Conservation (phyloP, 2,797 vertebrate species). For the Crypturellus tataupa region DNA sequence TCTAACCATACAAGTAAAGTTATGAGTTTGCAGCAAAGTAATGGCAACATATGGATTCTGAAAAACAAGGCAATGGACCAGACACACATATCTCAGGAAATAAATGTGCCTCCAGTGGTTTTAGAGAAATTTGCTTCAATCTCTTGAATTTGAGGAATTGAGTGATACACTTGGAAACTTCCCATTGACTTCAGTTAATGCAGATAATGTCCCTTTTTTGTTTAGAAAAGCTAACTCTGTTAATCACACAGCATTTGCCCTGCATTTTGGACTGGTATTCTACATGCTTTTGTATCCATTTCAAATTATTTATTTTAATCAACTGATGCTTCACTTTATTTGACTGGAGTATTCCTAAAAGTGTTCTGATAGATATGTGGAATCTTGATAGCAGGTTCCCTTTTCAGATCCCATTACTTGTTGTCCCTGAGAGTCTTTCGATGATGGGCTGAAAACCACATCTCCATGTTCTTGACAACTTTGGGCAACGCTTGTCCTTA, state of each 20-base stretch:
- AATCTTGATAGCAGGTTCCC: not conserved
- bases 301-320: not conserved
- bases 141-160: not conserved
- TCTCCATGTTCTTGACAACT: not conserved
- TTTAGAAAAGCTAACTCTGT: not conserved
- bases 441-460: not conserved
- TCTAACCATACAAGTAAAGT: not conserved
- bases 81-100: not conserved
- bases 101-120: not conserved
- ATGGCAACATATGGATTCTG: not conserved
- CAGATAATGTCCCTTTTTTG: not conserved
- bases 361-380: not conserved
- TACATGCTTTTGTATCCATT: not conserved
- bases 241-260: not conserved
- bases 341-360: not conserved
- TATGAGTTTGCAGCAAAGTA: not conserved
- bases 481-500: not conserved
- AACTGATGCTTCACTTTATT: not conserved
- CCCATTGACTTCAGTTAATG: not conserved
- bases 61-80: not conserved
- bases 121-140: not conserved
- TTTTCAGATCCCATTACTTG: not conserved
- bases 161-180: constrained; percentile 9
- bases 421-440: not conserved
- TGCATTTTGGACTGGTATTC: not conserved